These are phyloP conservation scores for Haemorhous mexicanus DNA, from an alignment of 2,113 vertebrate species.

Conservation along the genomic window DNA sequence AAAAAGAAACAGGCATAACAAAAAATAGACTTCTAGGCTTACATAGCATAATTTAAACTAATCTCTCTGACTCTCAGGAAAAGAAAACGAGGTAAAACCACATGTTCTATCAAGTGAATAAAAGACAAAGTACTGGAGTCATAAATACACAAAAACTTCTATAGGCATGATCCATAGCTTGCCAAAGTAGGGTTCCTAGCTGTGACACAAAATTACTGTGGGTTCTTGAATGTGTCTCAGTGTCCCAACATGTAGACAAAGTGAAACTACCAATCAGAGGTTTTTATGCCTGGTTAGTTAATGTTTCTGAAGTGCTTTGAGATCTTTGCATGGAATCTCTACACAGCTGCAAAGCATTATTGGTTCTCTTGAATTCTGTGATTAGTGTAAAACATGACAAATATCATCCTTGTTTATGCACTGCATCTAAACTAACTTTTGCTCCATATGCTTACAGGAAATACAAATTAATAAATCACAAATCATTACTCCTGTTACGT, in stretches of 20 bases:
- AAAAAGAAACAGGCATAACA: neutral
- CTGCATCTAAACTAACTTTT: conserved; percentile 52
- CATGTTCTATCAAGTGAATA: neutral
- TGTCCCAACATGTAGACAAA: neutral
- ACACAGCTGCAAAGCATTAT: conserved; percentile 52
- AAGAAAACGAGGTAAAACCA: neutral
- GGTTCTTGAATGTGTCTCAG: neutral
- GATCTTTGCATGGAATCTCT: conserved; percentile 18
- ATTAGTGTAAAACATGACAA: conserved; percentile 44
- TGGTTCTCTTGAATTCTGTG: conserved; percentile 27
- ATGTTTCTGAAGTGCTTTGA: conserved; percentile 29
- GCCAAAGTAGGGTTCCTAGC: neutral
- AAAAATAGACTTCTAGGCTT: neutral
- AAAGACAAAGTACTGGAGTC: neutral
- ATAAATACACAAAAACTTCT: neutral
- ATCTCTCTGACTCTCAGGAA: neutral
- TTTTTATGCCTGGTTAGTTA: neutral
- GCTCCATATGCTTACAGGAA: conserved; percentile 11
- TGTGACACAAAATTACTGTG: neutral
- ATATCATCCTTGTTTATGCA: conserved; percentile 40
- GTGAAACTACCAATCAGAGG: neutral
- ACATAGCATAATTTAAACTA: neutral
- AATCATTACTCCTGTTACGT: neutral
- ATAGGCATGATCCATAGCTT: neutral
- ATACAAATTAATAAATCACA: conserved; percentile 48